Conservation (phyloP, 2,113 vertebrate genomes). For the Sander lucioperca region DNA sequence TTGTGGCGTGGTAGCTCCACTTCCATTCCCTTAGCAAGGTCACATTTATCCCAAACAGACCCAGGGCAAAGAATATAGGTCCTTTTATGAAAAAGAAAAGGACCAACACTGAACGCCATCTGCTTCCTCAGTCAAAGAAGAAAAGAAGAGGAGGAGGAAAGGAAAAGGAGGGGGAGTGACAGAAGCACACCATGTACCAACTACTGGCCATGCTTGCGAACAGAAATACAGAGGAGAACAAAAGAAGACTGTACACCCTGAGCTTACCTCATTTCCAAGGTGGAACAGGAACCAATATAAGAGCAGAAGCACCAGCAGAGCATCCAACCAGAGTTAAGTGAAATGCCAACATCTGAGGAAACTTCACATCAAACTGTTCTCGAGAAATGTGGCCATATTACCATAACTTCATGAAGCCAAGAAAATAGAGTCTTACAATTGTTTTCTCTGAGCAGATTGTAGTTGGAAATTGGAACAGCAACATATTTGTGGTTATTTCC, state of each 20-base stretch:
- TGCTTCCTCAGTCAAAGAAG: conserved; percentile 76
- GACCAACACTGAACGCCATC: conserved; percentile 79
- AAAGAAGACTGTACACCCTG: conserved; percentile 37
- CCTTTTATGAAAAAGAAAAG: conserved; percentile 71
- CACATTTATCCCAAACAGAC: conserved; percentile 65
- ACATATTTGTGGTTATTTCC: neutral
- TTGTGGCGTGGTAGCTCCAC: conserved; percentile 37
- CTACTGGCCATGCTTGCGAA: conserved; percentile 70
- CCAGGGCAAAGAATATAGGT: conserved; percentile 71
- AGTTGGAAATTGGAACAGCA: no score
- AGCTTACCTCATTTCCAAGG: conserved; percentile 42
- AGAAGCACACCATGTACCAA: conserved; percentile 76
- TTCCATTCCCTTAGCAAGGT: conserved; percentile 69
- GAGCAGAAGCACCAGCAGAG: conserved; percentile 27
- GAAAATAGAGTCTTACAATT: neutral
- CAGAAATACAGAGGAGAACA: conserved; percentile 68
- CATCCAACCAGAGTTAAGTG: conserved; percentile 3
- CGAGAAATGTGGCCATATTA: neutral
- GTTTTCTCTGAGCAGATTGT: neutral
- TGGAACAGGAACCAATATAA: conserved; percentile 48
- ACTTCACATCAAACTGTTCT: conserved; percentile 3
- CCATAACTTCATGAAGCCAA: neutral
- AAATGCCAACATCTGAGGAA: conserved; percentile 6
- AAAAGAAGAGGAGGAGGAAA: conserved; percentile 74
- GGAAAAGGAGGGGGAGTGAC: conserved; percentile 64